Base-by-base conservation (phyloP, 2,888 invertebrate genomes). In the Chaitophorus viminalis region DNA sequence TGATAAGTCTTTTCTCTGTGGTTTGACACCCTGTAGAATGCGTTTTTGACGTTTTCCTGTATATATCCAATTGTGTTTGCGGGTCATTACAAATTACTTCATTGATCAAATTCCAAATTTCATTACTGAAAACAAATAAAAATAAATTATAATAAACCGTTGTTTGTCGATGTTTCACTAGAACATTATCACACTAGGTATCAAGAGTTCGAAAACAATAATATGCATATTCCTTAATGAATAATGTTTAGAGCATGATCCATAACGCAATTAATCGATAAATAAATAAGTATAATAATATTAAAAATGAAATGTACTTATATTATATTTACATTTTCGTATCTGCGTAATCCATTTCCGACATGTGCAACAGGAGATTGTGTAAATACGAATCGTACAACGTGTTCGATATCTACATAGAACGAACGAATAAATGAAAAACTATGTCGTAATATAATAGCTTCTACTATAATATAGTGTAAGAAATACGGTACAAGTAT, bases 361-460 rank as follows among this genome's bases (percentile, higher is more conserved):
- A 60, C 87, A 87, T 74, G 60, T 72, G 79, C 17, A 65, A 18
- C 11, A 87, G 74, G 8, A 81, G 81, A n/a, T 75, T 87, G 60
- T 65, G 81, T n/a, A 87, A 87, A 46, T 87, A 87, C 54, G 87
- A 75, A 29, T 79, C 87, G 87, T 81, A 87, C 17, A 87, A 74
- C 17, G 87, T 87, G 46, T 87, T 87, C 9, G 87, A 87, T 74
- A 87, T 75, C 87, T 87, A 54, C 29, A 78, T 21, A 33, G 14
- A 36, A 36, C 36, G 46, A 9, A 46, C 46, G 11, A 11, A 72
- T 36, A 33, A 78, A 33, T 1, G 78, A 78, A 18, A 78, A 21
- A 8, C 14, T 9, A 6, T 60, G 29, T 36, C 29, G 18, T 4
- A 76, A n/a, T 25, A 46, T n/a, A 25, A 29, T 33, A 4, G 54